Conservation (phyloP, 2,888 invertebrate species). For the Sphaerophoria taeniata region DNA sequence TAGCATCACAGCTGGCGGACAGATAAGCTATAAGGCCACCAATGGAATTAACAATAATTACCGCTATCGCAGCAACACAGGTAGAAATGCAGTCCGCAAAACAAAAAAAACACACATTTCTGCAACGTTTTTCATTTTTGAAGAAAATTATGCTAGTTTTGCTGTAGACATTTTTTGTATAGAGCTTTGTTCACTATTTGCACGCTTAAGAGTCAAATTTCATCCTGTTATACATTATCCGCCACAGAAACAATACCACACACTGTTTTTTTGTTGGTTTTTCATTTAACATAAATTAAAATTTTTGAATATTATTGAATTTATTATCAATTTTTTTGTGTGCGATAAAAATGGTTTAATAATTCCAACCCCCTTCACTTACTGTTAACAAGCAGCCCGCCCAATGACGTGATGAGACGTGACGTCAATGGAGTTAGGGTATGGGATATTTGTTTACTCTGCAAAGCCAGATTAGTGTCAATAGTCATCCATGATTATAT, state of each 20-base stretch:
- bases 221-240: slow-evolving; percentile 43
- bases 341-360: slow-evolving; percentile 15
- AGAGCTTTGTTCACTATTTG: slow-evolving; percentile 54
- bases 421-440: neutral
- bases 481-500: slow-evolving; percentile 60
- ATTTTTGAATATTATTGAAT: slow-evolving; percentile 25
- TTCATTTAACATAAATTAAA: neutral
- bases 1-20: slow-evolving; percentile 73
- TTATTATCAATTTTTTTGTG: neutral
- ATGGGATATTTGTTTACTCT: neutral
- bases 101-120: slow-evolving; percentile 8
- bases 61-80: slow-evolving; percentile 82
- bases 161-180: slow-evolving; percentile 22
- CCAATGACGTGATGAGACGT: neutral
- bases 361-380: neutral
- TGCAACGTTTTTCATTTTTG: slow-evolving; percentile 67
- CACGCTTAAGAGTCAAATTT: slow-evolving; percentile 65
- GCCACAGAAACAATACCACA: slow-evolving; percentile 63
- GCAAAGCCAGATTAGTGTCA: slow-evolving; percentile 43
- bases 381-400: slow-evolving; percentile 8
- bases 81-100: slow-evolving; percentile 75
- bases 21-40: slow-evolving; percentile 79
- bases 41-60: slow-evolving; percentile 82
- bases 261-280: neutral
- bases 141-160: slow-evolving; percentile 10